Conservation (phyloP, 1,140 invertebrate species). For the Apis florea region DNA sequence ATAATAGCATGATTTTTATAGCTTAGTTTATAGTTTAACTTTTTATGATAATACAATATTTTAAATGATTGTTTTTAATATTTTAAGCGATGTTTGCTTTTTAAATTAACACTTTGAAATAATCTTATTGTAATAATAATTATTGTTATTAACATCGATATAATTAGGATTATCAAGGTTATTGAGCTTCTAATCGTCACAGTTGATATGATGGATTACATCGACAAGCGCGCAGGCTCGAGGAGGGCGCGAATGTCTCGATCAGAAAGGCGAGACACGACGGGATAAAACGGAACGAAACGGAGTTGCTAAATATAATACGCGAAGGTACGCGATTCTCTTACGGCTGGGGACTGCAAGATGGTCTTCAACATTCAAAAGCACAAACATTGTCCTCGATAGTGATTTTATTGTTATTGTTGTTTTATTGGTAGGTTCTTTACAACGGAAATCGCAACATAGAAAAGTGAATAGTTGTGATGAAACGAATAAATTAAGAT, state of each 20-base stretch:
- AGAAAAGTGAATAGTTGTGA: not conserved
- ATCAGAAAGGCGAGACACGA: slow-evolving; percentile 25
- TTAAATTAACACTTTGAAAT: not conserved
- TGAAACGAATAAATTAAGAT: not conserved
- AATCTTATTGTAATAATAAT: too few relatives aligned
- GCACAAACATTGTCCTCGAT: slow-evolving; percentile 1
- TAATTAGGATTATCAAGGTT: not conserved
- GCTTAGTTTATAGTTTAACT: not conserved
- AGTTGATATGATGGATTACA: not conserved
- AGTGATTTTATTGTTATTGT: slow-evolving; percentile 1
- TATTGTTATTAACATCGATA: not conserved
- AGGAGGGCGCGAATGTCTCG: slow-evolving; percentile 32
- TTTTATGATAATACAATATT: too few relatives aligned
- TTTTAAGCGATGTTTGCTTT: not conserved
- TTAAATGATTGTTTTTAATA: not conserved
- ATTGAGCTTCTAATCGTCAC: slow-evolving; percentile 23
- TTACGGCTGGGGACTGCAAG: slow-evolving; percentile 25
- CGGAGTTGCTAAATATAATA: slow-evolving; percentile 70
- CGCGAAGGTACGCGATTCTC: slow-evolving; percentile 64
- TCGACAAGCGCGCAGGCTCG: slow-evolving; percentile 63
- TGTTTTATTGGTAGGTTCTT: not conserved
- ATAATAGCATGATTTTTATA: not conserved
- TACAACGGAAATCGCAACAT: not conserved
- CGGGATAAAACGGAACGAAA: slow-evolving; percentile 47
- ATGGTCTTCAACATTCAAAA: slow-evolving; percentile 40